Base-by-base conservation (phyloP, 2,888 invertebrate genomes). In the Acanthosepion esculentum region DNA sequence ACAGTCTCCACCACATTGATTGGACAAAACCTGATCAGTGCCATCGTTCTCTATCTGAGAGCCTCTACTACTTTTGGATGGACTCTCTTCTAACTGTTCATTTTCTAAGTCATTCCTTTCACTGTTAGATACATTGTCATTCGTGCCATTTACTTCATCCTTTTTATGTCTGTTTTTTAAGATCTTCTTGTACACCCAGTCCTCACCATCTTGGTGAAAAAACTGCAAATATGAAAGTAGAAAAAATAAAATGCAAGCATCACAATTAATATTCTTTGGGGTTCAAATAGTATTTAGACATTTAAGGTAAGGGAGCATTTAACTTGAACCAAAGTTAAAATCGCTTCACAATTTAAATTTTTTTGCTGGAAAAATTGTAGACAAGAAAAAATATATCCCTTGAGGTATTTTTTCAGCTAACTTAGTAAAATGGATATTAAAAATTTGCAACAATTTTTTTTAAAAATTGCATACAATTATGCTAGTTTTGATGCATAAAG, bases 131-230 rank as follows among this genome's bases (percentile, higher is more conserved):
- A 78, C 15, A 20, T 48, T 23, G 15, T 48, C 92, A 4, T 93
- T 48, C 29, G n/a, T 53, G 15, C 12, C 23, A 20, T n/a, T 92
- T 48, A 50, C 53, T 48, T n/a, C 53, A 93, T 50, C 93, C 50
- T 93, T 53, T 93, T 93, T 93, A 93, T 93, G 93, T 41, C 48
- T 29, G 53, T 48, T 95, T 94, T 95, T 95, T 91, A 97, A 95
- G 95, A 96, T 95, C 7, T 96, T 96, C 94, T 97, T 97, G 95
- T 96, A 97, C 18, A 96, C 94, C 97, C 97, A 97, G 18, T 92
- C 93, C 29, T 97, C 97, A 15, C 96, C 97, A 41, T 96, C 95
- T 95, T 96, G 96, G 94, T 96, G 96, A 95, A 97, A 97, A 95
- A 96, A 97, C 97, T 97, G 96, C 92, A 94, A 59, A 50, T 15